phyloP scores from a whole-genome alignment of 2,113 vertebrate species.

The Himantopus leucocephalus region DNA sequence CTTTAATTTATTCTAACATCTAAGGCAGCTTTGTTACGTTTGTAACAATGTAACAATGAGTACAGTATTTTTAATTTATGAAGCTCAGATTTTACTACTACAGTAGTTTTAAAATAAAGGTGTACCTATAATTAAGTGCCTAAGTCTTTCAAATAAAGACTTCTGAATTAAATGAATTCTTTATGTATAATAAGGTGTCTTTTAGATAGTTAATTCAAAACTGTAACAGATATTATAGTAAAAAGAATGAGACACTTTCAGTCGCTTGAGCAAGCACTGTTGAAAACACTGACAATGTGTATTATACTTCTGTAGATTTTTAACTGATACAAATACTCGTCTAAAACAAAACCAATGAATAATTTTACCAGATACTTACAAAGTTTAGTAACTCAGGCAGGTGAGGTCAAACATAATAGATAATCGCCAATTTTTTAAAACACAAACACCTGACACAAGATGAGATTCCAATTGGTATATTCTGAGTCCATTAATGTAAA shows the following conservation, averaged over 20 bases:
- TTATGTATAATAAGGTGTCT: background rate
- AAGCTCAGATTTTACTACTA: conserved; percentile 43
- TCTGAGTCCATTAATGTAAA: background rate
- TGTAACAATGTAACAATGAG: conserved; percentile 9
- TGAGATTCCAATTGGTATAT: background rate
- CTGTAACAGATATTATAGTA: background rate
- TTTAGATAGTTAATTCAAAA: conserved; percentile 2
- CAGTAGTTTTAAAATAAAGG: conserved; percentile 26
- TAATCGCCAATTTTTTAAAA: background rate
- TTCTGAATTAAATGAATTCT: conserved; percentile 11
- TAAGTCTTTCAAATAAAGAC: conserved; percentile 23
- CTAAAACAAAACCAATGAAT: background rate
- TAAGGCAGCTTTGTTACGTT: background rate
- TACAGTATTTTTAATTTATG: conserved; percentile 7
- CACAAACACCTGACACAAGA: background rate
- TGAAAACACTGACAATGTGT: background rate
- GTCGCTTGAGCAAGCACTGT: background rate
- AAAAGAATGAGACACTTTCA: background rate
- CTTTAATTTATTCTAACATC: conserved; percentile 40
- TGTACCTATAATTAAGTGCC: conserved; percentile 27
- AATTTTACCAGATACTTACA: background rate
- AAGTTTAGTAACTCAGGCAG: background rate
- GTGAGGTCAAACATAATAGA: background rate
- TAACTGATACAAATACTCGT: background rate
- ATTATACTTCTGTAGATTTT: background rate